A percentile compares a stretch with the other conserved stretches of the same genome.
These are phyloP conservation scores for Drosophila rubida DNA, from an alignment of 2,888 invertebrate genomes.

Conservation along the genomic window DNA sequence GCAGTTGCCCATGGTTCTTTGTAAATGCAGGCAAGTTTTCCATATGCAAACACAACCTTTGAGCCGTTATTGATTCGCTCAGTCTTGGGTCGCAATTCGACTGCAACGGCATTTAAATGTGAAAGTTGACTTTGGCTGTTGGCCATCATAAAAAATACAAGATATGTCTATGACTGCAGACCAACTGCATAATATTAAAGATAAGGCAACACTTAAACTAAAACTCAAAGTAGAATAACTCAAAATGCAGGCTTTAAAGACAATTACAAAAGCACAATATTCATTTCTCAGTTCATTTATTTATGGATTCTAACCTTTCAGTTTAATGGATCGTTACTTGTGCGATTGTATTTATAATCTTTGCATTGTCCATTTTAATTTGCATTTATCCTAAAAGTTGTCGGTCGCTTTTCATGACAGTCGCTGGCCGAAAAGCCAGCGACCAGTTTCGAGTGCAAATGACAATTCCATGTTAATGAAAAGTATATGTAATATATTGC, in stretches of 20 bases:
- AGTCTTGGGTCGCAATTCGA: neutral
- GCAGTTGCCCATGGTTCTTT: constrained; percentile 5
- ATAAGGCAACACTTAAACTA: neutral
- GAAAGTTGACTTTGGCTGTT: constrained; percentile 57
- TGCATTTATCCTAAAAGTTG: constrained; percentile 8
- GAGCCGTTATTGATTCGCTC: constrained; percentile 55
- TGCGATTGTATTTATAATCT: neutral
- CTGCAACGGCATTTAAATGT: constrained; percentile 45
- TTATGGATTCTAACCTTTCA: neutral
- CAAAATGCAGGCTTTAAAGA: no score
- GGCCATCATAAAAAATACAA: constrained; percentile 31
- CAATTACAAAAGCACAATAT: no score
- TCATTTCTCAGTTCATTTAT: neutral
- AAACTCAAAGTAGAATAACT: neutral
- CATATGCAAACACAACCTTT: constrained; percentile 49
- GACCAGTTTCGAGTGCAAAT: constrained; percentile 20
- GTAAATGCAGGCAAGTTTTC: constrained; percentile 7
- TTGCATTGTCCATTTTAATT: neutral
- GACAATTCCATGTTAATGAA: constrained; percentile 50
- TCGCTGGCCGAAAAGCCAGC: neutral
- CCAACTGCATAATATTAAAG: constrained; percentile 9
- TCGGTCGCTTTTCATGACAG: constrained; percentile 9
- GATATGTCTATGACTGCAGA: constrained; percentile 13
- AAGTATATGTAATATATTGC: constrained; percentile 15
- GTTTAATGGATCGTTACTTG: neutral